Evolutionary conservation across 1,140 invertebrate genomes (phyloP).

Genomic region (Acarapis woodi): DNA sequence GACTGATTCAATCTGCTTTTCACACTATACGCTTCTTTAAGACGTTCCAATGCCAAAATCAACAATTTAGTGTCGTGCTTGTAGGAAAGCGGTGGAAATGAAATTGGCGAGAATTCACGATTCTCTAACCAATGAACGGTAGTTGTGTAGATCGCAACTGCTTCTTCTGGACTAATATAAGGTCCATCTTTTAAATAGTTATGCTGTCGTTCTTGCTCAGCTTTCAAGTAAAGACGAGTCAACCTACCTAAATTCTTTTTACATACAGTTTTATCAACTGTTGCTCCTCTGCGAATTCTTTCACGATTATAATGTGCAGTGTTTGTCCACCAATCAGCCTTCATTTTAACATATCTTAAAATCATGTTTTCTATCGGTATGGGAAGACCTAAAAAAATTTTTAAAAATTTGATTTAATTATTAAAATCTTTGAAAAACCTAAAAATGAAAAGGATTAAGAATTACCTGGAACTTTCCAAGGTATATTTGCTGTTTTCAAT

Average conservation of each 20-base stretch:
- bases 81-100: constrained; percentile 93
- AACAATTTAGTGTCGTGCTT: constrained; percentile 97
- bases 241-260: constrained; percentile 95
- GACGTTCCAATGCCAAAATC: constrained; percentile 75
- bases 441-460: too few relatives aligned
- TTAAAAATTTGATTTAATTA: too few relatives aligned
- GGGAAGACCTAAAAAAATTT: too few relatives aligned
- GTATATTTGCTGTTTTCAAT: constrained; percentile 99
- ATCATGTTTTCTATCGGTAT: constrained; percentile 99
- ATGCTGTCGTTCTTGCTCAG: constrained; percentile 95
- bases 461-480: constrained; percentile 98
- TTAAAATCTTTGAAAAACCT: too few relatives aligned
- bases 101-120: constrained; percentile 86
- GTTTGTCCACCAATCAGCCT: constrained; percentile 99
- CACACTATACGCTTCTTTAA: constrained; percentile 95
- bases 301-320: constrained; percentile 98
- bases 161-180: constrained; percentile 96
- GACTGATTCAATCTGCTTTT: constrained; percentile 95
- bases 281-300: constrained; percentile 63
- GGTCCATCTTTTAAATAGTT: constrained; percentile 98
- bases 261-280: constrained; percentile 96
- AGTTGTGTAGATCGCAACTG: constrained; percentile 96
- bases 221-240: constrained; percentile 84
- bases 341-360: constrained; percentile 95
- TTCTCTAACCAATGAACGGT: constrained; percentile 98